Evolutionary conservation across 1,140 invertebrate genomes (phyloP), one percentile per base, ranked within the genome.

Genomic region (Drosophila asahinai): DNA sequence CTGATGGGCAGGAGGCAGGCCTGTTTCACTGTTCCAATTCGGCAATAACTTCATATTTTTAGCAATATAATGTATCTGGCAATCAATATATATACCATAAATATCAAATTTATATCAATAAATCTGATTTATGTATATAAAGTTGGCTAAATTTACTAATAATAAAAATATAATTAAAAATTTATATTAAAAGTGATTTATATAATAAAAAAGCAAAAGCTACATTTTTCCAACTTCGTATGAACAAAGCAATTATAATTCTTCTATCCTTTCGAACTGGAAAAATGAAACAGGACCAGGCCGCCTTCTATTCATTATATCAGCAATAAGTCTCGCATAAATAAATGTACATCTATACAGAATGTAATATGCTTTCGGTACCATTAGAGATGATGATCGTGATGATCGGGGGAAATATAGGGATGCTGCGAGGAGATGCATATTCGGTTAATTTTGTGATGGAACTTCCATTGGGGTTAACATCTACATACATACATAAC

Each of bases 311-410:
- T 60, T 33, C 17, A 4, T 42, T 17, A n/a, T 17, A 33, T 43
- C 15, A 45, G 45, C 36, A 58, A 27, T 27, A 67, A 55, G 14
- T 40, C 65, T 49, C 40, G 38, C 57, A 48, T 25, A 61, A 17
- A 30, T 27, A 42, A 12, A 43, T 38, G 30, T 17, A 45, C 17
- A 48, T 45, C 61, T 45, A 58, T 27, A 43, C 25, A 60, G 9
- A 59, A 43, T 62, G 38, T 33, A 62, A 65, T 61, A 65, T 62
- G 57, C 57, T 22, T 65, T 62, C 57, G 19, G 57, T 65, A 43
- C 57, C 19, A 30, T 25, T 17, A 36, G 30, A 25, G 30, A 45
- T 43, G 38, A 62, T 45, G 55, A 38, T 58, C n/a, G 30, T 25
- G 17, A 40, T 33, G 33, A 40, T 14, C 38, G 22, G 55, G 11